A percentile compares a stretch with the other conserved stretches of the same genome.
Evolutionary conservation across 2,113 vertebrate genomes (phyloP).

Genomic region (Gadus chalcogrammus): DNA sequence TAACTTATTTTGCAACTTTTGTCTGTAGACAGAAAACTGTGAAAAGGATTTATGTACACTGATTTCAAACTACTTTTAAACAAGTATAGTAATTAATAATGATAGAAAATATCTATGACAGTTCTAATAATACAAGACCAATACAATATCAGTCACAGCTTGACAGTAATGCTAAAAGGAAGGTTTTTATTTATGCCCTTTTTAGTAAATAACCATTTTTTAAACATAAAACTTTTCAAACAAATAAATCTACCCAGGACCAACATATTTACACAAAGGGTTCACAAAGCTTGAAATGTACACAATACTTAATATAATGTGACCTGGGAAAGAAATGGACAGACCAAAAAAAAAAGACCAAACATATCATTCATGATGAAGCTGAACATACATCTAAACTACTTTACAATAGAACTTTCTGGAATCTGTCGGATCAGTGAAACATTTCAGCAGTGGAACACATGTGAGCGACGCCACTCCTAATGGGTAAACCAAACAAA

Average conservation of each 20-base stretch:
- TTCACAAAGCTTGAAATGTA: slow-evolving; percentile 66
- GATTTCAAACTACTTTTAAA: slow-evolving; percentile 76
- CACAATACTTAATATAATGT: slow-evolving; percentile 62
- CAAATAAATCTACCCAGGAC: slow-evolving; percentile 71
- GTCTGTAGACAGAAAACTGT: slow-evolving; percentile 68
- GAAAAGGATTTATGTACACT: slow-evolving; percentile 71
- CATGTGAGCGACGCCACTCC: too few species aligned
- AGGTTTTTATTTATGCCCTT: slow-evolving; percentile 74
- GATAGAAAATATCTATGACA: slow-evolving; percentile 70
- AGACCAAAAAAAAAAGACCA: slow-evolving; percentile 40
- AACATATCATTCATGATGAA: too few species aligned
- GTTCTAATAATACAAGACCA: slow-evolving; percentile 68
- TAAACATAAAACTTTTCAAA: slow-evolving; percentile 75
- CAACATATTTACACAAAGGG: slow-evolving; percentile 77
- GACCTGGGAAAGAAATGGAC: slow-evolving; percentile 50
- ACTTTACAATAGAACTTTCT: too few species aligned
- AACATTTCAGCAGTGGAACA: slow-evolving; percentile 20
- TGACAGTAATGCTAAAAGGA: slow-evolving; percentile 76
- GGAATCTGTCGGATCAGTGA: slow-evolving; percentile 4
- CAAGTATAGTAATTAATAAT: slow-evolving; percentile 73
- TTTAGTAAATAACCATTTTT: slow-evolving; percentile 81
- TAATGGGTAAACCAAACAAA: too few species aligned
- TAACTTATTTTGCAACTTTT: slow-evolving; percentile 75
- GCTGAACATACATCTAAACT: too few species aligned
- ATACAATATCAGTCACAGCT: slow-evolving; percentile 69